Evolutionary conservation across 2,888 invertebrate species (phyloP), one percentile per base, ranked within the genome.

Genomic region (Pristionchus maxplancki): DNA sequence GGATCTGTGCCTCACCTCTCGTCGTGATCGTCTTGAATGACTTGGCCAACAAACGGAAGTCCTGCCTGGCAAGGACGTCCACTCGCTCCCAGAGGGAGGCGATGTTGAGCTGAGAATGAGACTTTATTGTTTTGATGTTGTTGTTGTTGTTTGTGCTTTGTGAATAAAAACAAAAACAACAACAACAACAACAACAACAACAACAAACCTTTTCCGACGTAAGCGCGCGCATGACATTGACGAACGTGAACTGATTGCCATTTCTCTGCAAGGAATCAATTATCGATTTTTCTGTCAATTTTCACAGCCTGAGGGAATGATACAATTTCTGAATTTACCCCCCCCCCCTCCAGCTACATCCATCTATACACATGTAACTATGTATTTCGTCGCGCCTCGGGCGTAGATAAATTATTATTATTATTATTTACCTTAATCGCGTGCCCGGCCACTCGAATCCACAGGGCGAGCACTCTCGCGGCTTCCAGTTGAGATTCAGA

Each of bases 171-270:
- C n/a, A n/a, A n/a, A n/a, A n/a, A 28, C 64, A 64, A 64, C 64
- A n/a, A 64, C 64, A 64, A 9, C 44, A 11, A 44, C 6, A 44
- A 44, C 44, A 6, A 44, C 11, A 44, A 44, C 11, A 24, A 50
- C 6, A 9, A 28, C n/a, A 17, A 2, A 87, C 86, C 71, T 87
- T 50, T 24, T 87, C 58, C 24, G 86, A 87, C 24, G 67, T 40
- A 4, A 87, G 40, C 28, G 71, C 86, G n/a, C 86, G 11, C 86
- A 87, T 87, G 20, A 87, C 50, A 28, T 71, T 71, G 31, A 71
- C 86, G 50, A 87, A 87, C 2, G 86, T 40, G 71, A 87, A 87
- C 37, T 87, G 86, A 37, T 87, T 87, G 31, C 86, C 86, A 48
- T 67, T 67, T 20, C 71, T 20, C 86, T 87, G 48, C 0, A 86